Evolutionary conservation across 1,140 invertebrate species (phyloP), one percentile per base, ranked within the genome.

Genomic region (Atta colombica): DNA sequence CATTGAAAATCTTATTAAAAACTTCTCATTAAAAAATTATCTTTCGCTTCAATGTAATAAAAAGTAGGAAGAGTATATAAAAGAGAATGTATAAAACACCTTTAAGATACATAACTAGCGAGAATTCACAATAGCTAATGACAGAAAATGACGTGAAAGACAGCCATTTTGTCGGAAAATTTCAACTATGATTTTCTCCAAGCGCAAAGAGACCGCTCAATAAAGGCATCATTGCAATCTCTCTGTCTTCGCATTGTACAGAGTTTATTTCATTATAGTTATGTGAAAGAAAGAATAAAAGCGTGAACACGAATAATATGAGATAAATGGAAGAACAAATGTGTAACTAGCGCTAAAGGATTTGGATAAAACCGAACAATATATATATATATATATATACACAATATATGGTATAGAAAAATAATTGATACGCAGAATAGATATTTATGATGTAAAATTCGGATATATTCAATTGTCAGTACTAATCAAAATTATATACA

Each of bases 221-320:
- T 89, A 49, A 66, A 78, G 58, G 16, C 66, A 21, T 21, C 65
- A 25, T 25, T 53, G 49, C 49, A 80, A 61, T 86, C 58, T 69
- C 31, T 21, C 63, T 55, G 28, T 39, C 68, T 71, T 86, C 63
- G 51, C 51, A 87, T 87, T 87, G 63, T 81, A 18, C 18, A 21
- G 31, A 77, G 58, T 69, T 89, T 77, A 21, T 65, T 86, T 86
- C 77, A 85, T 88, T 81, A 69, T 86, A 60, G 25, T 74, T 5
- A 5, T 68, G 18, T 25, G 35, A 18, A 45, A 71, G 28, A 87
- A 85, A 77, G n/a, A 31, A 28, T 35, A 49, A n/a, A 68, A 25
- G 7, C 31, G 51, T 7, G 28, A 0, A 58, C 25, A 25, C 14
- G 16, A 77, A 75, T 74, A 77, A 10, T 77, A 25, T 14, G 28